Conservation (phyloP, 2,888 invertebrate genomes). For the Trypoxylon attenuatum region DNA sequence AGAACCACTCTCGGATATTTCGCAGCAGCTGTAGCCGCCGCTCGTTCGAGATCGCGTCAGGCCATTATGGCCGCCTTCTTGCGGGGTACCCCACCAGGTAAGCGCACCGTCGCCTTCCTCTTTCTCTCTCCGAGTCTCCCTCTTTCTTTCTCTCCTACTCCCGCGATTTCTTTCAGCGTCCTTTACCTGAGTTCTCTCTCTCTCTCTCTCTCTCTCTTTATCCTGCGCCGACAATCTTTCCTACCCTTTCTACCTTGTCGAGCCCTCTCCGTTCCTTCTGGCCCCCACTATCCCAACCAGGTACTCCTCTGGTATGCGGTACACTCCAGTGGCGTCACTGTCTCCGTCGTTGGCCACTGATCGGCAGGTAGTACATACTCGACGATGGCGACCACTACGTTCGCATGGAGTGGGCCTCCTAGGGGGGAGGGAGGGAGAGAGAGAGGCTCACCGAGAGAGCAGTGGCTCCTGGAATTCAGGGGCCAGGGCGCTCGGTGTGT, state of each 20-base stretch:
- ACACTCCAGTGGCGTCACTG: slow-evolving; percentile 47
- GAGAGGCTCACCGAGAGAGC: slow-evolving; percentile 14
- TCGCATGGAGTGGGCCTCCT: no score
- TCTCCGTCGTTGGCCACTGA: slow-evolving; percentile 30
- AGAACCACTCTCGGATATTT: slow-evolving; percentile 53
- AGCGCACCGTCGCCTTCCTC: slow-evolving; percentile 18
- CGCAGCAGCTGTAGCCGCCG: slow-evolving; percentile 68
- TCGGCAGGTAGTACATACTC: slow-evolving; percentile 26
- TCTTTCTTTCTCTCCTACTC: slow-evolving; percentile 15
- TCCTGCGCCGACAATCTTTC: slow-evolving; percentile 20
- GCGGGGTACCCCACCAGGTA: slow-evolving; percentile 33
- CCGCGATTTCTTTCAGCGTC: no score
- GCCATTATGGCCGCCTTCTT: slow-evolving; percentile 68
- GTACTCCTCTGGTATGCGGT: slow-evolving; percentile 51
- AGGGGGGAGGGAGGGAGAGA: neutral
- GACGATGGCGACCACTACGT: no score
- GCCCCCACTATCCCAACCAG: slow-evolving; percentile 6
- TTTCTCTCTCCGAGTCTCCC: slow-evolving; percentile 16
- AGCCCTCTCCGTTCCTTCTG: slow-evolving; percentile 11
- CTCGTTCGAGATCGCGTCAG: slow-evolving; percentile 63
- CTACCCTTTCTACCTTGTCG: slow-evolving; percentile 37
- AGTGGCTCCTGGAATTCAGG: slow-evolving; percentile 21
- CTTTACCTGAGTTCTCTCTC: slow-evolving; percentile 11
- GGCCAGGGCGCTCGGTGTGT: slow-evolving; percentile 29
- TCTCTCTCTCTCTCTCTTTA: slow-evolving; percentile 1